These are phyloP conservation scores for Malurus alboscapulatus DNA, from an alignment of 2,113 vertebrate genomes.

Conservation along the genomic window DNA sequence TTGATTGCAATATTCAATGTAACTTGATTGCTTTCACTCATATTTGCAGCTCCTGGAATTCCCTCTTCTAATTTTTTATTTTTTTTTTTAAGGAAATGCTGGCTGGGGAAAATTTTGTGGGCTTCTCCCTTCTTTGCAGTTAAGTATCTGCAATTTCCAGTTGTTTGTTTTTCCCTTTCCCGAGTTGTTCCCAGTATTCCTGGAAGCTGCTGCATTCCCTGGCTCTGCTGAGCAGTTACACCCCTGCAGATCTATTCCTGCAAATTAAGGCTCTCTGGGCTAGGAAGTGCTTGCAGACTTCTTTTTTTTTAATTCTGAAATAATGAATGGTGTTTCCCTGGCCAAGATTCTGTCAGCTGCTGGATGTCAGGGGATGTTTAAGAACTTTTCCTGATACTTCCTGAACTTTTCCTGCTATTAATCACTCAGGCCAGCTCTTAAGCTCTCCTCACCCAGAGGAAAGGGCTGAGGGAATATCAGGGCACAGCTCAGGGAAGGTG, in stretches of 20 bases:
- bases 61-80: not conserved
- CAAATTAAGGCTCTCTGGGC: not conserved
- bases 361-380: not conserved
- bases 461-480: not conserved
- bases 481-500: not conserved
- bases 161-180: not conserved
- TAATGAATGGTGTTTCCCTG: not conserved
- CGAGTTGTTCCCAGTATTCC: not conserved
- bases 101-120: not conserved
- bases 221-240: not conserved
- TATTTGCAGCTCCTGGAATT: not conserved
- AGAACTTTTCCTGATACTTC: not conserved
- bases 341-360: not conserved
- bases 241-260: not conserved
- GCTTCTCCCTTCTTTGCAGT: not conserved
- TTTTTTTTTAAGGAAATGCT: too few species aligned
- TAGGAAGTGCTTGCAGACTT: not conserved
- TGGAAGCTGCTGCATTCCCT: not conserved
- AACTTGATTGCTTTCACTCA: not conserved
- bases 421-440: not conserved
- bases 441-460: not conserved
- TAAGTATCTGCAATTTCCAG: not conserved
- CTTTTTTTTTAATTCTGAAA: not conserved
- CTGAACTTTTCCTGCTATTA: not conserved
- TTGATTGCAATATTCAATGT: not conserved